phyloP scores from a whole-genome alignment of 2,113 vertebrate species.

The Anser cygnoides region DNA sequence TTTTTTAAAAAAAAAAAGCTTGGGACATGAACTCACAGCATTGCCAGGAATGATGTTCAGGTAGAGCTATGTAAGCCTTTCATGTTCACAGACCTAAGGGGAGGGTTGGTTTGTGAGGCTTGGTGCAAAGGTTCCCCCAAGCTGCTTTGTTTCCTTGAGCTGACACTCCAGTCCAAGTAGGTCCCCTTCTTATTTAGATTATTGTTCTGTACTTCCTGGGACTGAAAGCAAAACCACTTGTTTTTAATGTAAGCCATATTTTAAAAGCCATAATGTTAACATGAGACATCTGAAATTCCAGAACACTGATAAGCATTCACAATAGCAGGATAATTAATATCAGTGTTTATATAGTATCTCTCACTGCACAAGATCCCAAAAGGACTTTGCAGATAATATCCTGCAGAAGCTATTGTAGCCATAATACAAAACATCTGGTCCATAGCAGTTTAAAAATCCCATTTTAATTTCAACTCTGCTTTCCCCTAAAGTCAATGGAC shows the following conservation, averaged over 20 bases:
- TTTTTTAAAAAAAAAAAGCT: fast-evolving
- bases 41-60: neutral
- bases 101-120: neutral
- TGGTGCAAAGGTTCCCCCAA: fast-evolving
- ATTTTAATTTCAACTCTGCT: neutral
- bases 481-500: neutral
- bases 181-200: fast-evolving
- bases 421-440: neutral
- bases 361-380: neutral
- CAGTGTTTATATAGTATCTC: neutral
- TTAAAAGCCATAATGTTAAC: fast-evolving
- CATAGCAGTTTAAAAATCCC: neutral
- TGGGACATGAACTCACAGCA: fast-evolving
- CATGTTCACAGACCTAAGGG: fast-evolving
- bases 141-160: neutral
- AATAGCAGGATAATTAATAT: neutral
- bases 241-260: neutral
- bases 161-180: fast-evolving
- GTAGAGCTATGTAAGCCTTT: fast-evolving
- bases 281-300: neutral
- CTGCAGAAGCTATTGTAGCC: neutral
- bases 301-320: fast-evolving
- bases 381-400: neutral
- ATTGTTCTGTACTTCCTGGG: fast-evolving
- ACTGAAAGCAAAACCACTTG: neutral